phyloP scores from a whole-genome alignment of 1,140 invertebrate species.

The Drosophila ficusphila region DNA sequence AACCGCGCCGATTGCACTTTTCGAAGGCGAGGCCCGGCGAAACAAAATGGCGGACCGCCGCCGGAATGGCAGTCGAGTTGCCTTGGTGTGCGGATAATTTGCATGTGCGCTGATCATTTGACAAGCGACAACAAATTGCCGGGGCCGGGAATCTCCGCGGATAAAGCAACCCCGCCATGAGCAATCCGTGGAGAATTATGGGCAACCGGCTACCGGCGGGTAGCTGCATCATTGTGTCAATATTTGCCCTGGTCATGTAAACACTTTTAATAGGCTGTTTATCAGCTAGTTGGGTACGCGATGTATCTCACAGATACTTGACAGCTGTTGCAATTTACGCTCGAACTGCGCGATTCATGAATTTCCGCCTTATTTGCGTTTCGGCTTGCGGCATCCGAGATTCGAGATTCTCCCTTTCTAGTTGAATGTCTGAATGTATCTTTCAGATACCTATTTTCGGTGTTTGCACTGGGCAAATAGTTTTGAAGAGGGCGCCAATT shows the following conservation, averaged over 20 bases:
- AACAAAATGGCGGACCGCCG: constrained; percentile 71
- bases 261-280: constrained; percentile 80
- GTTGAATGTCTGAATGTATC: constrained; percentile 51
- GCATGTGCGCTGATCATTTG: constrained; percentile 77
- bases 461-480: constrained; percentile 66
- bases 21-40: constrained; percentile 44
- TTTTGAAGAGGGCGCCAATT: constrained; percentile 51
- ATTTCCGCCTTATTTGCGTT: constrained; percentile 50
- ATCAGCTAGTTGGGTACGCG: constrained; percentile 57
- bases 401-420: constrained; percentile 13
- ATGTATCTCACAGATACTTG: constrained; percentile 65
- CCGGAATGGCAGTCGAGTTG: constrained; percentile 40
- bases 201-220: no score
- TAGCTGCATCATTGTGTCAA: constrained; percentile 69
- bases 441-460: constrained; percentile 51
- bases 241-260: constrained; percentile 77
- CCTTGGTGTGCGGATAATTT: constrained; percentile 34
- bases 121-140: constrained; percentile 73
- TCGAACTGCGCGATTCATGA: constrained; percentile 60
- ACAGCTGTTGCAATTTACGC: constrained; percentile 81
- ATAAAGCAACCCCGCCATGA: constrained; percentile 38
- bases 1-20: constrained; percentile 57
- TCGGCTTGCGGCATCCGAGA: constrained; percentile 52
- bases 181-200: constrained; percentile 9
- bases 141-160: constrained; percentile 5